Evolutionary conservation across 2,888 invertebrate genomes (phyloP), one percentile per base, ranked within the genome.

Genomic region (Drosophila rellima): DNA sequence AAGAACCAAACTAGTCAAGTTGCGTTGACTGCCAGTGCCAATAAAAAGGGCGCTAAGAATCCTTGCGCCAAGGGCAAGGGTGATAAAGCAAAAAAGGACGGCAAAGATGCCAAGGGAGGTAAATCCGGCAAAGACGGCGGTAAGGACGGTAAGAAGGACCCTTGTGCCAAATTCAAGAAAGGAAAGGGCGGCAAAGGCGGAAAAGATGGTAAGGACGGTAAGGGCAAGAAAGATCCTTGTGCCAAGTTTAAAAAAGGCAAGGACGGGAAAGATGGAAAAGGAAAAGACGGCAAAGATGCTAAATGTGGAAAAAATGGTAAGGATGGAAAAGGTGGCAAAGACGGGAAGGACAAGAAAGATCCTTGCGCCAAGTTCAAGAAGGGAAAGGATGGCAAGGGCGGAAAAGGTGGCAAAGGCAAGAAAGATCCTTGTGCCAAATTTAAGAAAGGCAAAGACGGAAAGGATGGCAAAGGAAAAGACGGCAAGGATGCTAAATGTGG

Each of bases 21-120:
- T 0, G 23, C 63, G 11, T 69, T 84, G 17, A 68, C 50, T 0
- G 68, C 84, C 15, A 51, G 56, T 23, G 18, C 40, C 2, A 18
- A 8, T 4, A 60, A 55, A 8, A 59, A 15, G n/a, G 50, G 44
- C n/a, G 50, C 48, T 10, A 59, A 60, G 18, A 62, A 44, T 35
- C 23, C 48, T 0, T 64, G 67, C 0, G 67, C 44, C 6, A 55
- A 60, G 15, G 20, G 39, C 10, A 52, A 40, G 18, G 59, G 18
- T 31, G 18, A 47, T 11, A 29, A 47, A 47, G 15, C 45, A 13
- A 47, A 47, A 11, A 51, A 52, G 13, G 51, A 26, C 4, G 37
- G 37, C 15, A 52, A 44, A 26, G 35, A 44, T 39, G 45, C 45
- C n/a, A 15, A n/a, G n/a, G 47, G 29, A 29, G 42, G 20, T 31